Conservation (phyloP, 2,888 invertebrate genomes). For the Monoplex corrugatus region DNA sequence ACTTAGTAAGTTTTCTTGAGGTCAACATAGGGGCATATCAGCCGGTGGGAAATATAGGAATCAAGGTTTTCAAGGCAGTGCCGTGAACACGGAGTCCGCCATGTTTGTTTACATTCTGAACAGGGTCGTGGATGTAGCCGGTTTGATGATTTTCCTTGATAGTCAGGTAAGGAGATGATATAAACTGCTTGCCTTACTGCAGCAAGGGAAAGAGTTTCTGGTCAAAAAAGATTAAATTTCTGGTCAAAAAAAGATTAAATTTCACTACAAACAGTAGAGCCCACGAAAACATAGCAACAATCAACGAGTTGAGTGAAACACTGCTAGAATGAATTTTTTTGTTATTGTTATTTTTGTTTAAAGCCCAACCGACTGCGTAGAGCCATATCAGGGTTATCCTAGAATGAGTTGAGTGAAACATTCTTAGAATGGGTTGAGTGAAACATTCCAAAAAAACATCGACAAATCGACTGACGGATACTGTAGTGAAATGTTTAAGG, state of each 20-base stretch:
- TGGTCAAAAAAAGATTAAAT: background rate
- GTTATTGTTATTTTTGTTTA: no score
- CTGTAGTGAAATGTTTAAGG: no score
- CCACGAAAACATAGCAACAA: slow-evolving; percentile 23
- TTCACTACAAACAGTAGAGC: background rate
- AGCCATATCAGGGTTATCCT: no score
- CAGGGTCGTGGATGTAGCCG: background rate
- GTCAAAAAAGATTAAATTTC: no score
- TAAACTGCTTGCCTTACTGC: background rate
- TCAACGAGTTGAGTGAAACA: no score
- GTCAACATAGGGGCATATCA: background rate
- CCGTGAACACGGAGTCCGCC: background rate
- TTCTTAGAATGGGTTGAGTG: no score
- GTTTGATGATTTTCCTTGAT: no score
- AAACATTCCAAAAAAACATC: no score
- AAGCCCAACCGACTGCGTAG: no score
- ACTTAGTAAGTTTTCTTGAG: background rate
- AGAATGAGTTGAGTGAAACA: no score
- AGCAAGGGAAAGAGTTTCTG: slow-evolving; percentile 2
- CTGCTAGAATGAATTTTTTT: no score
- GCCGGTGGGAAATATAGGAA: background rate
- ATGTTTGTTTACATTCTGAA: slow-evolving; percentile 13
- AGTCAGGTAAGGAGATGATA: background rate
- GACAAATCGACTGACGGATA: no score
- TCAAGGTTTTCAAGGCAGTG: background rate